These are phyloP conservation scores for Chiloscyllium punctatum DNA, from an alignment of 2,797 vertebrate species.

Conservation along the genomic window DNA sequence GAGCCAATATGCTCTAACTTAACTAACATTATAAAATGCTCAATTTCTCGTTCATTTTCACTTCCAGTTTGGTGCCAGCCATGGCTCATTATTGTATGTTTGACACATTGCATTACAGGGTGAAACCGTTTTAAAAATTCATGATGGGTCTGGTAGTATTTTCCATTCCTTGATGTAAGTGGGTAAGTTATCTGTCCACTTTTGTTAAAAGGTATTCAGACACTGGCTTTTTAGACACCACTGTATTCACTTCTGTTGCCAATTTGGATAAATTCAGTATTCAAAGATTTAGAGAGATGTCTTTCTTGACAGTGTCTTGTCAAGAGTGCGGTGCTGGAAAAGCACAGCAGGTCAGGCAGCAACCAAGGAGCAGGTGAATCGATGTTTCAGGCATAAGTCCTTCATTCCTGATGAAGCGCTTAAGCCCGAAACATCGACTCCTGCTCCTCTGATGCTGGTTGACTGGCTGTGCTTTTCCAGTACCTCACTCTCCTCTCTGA, in stretches of 20 bases:
- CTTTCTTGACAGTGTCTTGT: too few relatives aligned
- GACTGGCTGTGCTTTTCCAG: too few relatives aligned
- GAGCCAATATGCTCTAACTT: not conserved
- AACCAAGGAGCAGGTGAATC: too few relatives aligned
- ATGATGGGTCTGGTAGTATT: too few relatives aligned
- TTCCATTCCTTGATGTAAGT: not conserved
- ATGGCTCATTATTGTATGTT: not conserved
- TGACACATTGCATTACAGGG: not conserved
- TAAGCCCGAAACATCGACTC: too few relatives aligned
- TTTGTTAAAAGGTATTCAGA: not conserved
- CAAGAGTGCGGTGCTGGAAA: too few relatives aligned
- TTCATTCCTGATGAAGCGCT: too few relatives aligned
- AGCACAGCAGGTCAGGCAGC: too few relatives aligned
- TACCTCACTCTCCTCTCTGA: too few relatives aligned
- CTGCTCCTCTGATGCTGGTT: too few relatives aligned
- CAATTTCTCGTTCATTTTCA: not conserved
- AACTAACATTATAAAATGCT: conserved; percentile 18
- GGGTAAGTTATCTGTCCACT: not conserved
- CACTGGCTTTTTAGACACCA: not conserved
- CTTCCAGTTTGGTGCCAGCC: not conserved
- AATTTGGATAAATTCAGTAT: not conserved
- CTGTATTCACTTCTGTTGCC: not conserved
- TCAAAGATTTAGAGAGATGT: not conserved
- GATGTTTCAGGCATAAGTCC: too few relatives aligned
- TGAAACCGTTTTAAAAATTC: not conserved